These are phyloP conservation scores for Helostoma temminkii DNA, from an alignment of 2,797 vertebrate species.

Conservation along the genomic window DNA sequence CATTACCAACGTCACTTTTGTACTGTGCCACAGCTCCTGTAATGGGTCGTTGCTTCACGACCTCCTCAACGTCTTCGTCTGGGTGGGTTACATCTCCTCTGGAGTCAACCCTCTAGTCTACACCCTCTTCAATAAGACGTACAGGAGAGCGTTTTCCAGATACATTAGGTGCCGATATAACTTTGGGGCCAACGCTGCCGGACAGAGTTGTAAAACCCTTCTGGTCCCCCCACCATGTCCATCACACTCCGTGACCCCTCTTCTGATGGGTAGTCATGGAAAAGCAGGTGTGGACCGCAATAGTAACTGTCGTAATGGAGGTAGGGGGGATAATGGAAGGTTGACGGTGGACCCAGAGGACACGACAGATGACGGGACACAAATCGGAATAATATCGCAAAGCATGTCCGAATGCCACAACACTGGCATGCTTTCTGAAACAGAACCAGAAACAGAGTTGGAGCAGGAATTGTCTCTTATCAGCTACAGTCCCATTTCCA, in stretches of 20 bases:
- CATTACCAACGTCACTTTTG: constrained; percentile 96
- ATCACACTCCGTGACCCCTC: constrained; percentile 79
- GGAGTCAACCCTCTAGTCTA: constrained; percentile 98
- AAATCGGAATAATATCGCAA: constrained; percentile 56
- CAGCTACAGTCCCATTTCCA: constrained; percentile 85
- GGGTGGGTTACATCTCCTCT: constrained; percentile 98
- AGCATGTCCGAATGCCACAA: constrained; percentile 63
- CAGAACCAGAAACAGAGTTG: constrained; percentile 71
- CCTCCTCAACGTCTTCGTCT: constrained; percentile 96
- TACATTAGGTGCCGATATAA: constrained; percentile 93
- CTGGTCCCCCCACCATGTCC: constrained; percentile 70
- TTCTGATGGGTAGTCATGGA: constrained; percentile 65
- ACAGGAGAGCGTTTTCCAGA: constrained; percentile 94
- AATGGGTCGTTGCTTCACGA: constrained; percentile 89
- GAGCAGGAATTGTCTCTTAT: constrained; percentile 85
- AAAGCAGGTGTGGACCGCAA: constrained; percentile 81
- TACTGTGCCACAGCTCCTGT: constrained; percentile 91
- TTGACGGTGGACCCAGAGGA: constrained; percentile 84
- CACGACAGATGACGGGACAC: constrained; percentile 83
- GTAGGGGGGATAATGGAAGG: constrained; percentile 69
- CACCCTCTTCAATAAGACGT: constrained; percentile 98
- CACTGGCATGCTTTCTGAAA: constrained; percentile 55
- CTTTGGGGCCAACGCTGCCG: constrained; percentile 51
- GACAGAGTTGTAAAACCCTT: constrained; percentile 58
- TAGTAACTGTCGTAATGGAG: constrained; percentile 88